Conservation (phyloP, 92 coral and sea anemone genomes). For the Paramuricea clavata region DNA sequence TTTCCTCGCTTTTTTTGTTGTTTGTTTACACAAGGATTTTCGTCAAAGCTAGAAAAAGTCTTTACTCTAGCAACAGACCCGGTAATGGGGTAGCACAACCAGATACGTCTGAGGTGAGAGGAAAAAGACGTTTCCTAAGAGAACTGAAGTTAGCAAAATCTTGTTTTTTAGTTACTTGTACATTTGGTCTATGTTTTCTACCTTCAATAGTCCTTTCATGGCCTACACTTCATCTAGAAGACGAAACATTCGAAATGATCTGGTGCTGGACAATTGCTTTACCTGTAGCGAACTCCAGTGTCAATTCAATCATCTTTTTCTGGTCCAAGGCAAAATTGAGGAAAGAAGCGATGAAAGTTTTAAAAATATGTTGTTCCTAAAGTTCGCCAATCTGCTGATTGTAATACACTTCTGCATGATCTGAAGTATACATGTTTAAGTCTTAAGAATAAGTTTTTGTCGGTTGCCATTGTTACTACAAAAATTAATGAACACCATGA, state of each 20-base stretch:
- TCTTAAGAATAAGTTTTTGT: too few relatives aligned
- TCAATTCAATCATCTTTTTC: too few relatives aligned
- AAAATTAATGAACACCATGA: too few relatives aligned
- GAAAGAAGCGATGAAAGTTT: too few relatives aligned
- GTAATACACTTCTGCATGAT: too few relatives aligned
- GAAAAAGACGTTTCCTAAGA: background rate
- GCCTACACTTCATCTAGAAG: background rate
- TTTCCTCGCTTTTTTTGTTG: background rate
- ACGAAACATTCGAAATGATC: background rate
- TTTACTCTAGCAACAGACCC: background rate
- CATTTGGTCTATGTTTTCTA: background rate
- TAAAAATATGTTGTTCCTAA: background rate
- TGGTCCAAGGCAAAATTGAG: background rate
- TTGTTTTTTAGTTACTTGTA: background rate
- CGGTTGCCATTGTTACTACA: too few relatives aligned
- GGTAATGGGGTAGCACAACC: background rate
- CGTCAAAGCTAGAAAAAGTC: background rate
- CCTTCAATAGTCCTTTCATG: background rate
- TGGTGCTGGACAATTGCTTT: background rate
- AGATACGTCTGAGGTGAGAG: background rate
- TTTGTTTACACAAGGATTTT: background rate
- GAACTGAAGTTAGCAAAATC: background rate
- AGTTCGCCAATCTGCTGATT: too few relatives aligned
- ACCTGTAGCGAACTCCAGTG: background rate
- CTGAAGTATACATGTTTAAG: too few relatives aligned